A percentile compares a stretch with the other conserved stretches of the same genome.
Conservation (phyloP, 2,797 vertebrate species). For the Crenichthys baileyi region DNA sequence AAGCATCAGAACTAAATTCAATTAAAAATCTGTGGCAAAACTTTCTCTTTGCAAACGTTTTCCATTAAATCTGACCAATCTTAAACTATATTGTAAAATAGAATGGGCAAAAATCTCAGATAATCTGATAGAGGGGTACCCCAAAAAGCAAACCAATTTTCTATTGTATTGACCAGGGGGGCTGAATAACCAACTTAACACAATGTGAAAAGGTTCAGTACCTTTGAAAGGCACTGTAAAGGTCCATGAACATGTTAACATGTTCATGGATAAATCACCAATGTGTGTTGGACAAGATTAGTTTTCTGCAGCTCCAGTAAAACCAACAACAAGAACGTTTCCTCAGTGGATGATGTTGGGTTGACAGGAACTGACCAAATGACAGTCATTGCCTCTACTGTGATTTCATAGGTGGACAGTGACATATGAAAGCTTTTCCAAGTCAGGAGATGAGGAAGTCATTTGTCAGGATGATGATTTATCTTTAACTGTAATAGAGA, state of each 20-base stretch:
- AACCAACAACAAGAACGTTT: background rate
- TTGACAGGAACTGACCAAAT: background rate
- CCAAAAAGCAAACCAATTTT: background rate
- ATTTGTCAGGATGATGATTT: constrained; percentile 2
- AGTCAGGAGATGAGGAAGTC: background rate
- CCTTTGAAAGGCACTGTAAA: background rate
- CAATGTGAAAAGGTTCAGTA: background rate
- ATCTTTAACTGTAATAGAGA: constrained; percentile 1
- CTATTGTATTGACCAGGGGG: no score
- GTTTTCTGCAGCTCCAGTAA: background rate
- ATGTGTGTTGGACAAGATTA: background rate
- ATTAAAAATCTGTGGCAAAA: no score
- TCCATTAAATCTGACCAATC: no score
- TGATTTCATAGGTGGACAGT: background rate
- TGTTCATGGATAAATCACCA: background rate
- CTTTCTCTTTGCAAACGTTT: no score
- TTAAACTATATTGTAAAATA: no score
- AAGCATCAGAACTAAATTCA: no score
- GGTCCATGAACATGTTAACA: no score
- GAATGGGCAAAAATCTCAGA: background rate
- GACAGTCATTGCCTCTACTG: background rate
- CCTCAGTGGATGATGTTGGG: background rate
- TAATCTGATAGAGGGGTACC: background rate
- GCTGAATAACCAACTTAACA: background rate
- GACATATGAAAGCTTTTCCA: background rate